These are phyloP conservation scores for Hemichromis elongatus DNA, from an alignment of 2,113 vertebrate genomes.

Conservation along the genomic window DNA sequence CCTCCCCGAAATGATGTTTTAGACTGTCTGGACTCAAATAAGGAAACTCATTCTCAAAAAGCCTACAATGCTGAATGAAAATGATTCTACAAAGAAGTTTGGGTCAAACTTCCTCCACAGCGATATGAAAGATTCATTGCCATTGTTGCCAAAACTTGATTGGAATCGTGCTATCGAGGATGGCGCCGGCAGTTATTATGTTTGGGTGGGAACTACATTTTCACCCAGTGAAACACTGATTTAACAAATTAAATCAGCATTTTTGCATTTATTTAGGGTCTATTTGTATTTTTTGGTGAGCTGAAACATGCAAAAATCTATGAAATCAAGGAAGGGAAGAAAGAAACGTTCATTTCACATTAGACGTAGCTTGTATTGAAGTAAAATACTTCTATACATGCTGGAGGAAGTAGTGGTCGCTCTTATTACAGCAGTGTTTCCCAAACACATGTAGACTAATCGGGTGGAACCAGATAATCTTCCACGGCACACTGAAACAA, in stretches of 20 bases:
- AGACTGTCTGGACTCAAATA: no score
- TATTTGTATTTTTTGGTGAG: background rate
- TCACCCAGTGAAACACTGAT: background rate
- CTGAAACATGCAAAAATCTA: background rate
- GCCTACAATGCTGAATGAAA: no score
- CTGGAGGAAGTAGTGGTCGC: background rate
- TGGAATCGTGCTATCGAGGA: background rate
- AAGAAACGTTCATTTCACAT: accelerated
- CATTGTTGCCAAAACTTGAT: background rate
- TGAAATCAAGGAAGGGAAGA: no score
- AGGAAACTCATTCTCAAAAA: no score
- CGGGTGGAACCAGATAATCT: background rate
- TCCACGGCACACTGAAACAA: background rate
- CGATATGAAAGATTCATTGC: background rate
- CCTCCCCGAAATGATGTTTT: no score
- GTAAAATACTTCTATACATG: background rate
- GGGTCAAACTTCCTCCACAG: background rate
- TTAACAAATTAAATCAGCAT: background rate
- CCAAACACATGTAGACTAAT: background rate
- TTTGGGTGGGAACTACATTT: background rate
- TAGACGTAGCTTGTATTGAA: background rate
- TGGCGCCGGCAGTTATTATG: no score
- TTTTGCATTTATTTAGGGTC: background rate
- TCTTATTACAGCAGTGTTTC: background rate
- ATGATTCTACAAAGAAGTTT: background rate